A percentile compares a stretch with the other conserved stretches of the same genome.
phyloP scores from a whole-genome alignment of 2,113 vertebrate species.

The Okapia johnstoni region DNA sequence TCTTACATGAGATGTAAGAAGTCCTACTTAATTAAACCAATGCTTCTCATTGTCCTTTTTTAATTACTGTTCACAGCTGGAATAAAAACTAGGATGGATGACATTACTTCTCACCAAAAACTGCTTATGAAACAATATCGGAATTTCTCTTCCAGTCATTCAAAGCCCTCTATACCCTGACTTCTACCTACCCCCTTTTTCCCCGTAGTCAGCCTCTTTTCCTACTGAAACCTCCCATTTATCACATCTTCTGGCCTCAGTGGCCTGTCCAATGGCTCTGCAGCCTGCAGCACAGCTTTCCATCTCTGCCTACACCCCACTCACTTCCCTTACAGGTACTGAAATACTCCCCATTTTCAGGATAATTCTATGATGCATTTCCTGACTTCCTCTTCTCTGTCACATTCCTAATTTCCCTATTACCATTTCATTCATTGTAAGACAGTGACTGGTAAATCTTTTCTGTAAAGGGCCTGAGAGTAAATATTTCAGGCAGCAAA shows the following conservation, averaged over 20 bases:
- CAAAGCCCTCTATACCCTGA: background rate
- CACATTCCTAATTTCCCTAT: background rate
- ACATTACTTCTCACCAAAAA: background rate
- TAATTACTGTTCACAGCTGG: background rate
- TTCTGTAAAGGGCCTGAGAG: background rate
- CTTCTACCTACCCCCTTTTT: background rate
- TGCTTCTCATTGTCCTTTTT: background rate
- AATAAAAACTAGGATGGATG: background rate
- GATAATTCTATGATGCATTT: background rate
- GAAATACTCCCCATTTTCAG: background rate
- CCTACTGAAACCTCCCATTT: background rate
- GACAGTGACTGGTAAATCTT: background rate
- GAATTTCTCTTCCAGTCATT: background rate
- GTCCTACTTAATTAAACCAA: background rate
- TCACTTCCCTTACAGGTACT: fast-evolving
- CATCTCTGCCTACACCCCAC: background rate
- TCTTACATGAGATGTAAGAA: background rate
- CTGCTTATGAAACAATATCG: background rate
- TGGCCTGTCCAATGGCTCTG: background rate
- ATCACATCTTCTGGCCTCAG: background rate
- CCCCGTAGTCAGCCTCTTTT: background rate
- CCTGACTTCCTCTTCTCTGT: background rate
- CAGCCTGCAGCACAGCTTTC: background rate
- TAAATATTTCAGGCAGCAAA: background rate
- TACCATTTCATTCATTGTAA: background rate